phyloP scores from a whole-genome alignment of 1,140 invertebrate genomes.

The Tenebrio molitor region DNA sequence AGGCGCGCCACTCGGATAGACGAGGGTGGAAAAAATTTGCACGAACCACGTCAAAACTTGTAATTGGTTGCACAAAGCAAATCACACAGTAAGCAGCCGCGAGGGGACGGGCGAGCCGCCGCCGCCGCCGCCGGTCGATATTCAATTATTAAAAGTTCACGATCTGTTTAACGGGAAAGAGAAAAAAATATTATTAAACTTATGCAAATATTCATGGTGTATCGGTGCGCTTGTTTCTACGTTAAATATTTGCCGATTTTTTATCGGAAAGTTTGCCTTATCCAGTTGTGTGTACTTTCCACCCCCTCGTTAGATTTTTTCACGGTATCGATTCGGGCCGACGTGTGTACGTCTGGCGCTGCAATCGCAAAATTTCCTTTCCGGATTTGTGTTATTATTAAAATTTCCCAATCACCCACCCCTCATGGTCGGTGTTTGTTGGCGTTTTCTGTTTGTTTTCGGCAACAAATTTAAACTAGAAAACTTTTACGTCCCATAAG shows the following conservation, averaged over 20 bases:
- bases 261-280: conserved; percentile 2
- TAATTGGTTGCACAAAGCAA: conserved; percentile 56
- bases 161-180: conserved; percentile 49
- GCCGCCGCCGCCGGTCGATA: conserved; percentile 46
- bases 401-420: conserved; percentile 6
- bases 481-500: conserved; percentile 59
- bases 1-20: conserved; percentile 14
- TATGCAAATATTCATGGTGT: conserved; percentile 32
- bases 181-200: conserved; percentile 42
- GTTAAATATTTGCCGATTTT: conserved; percentile 32
- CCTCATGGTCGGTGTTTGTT: not conserved
- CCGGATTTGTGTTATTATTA: conserved; percentile 20
- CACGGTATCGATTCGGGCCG: not conserved
- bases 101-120: conserved; percentile 17
- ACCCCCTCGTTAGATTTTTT: conserved; percentile 4
- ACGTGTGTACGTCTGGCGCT: conserved; percentile 1
- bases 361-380: conserved; percentile 2
- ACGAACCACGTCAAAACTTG: conserved; percentile 42
- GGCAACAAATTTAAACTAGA: conserved; percentile 54
- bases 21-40: conserved; percentile 45
- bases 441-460: conserved; percentile 39
- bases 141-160: conserved; percentile 56
- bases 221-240: conserved; percentile 13
- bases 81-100: conserved; percentile 48
- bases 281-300: conserved; percentile 4